Base-by-base conservation (phyloP, 2,797 vertebrate genomes). In the Melanotaenia nigrans region DNA sequence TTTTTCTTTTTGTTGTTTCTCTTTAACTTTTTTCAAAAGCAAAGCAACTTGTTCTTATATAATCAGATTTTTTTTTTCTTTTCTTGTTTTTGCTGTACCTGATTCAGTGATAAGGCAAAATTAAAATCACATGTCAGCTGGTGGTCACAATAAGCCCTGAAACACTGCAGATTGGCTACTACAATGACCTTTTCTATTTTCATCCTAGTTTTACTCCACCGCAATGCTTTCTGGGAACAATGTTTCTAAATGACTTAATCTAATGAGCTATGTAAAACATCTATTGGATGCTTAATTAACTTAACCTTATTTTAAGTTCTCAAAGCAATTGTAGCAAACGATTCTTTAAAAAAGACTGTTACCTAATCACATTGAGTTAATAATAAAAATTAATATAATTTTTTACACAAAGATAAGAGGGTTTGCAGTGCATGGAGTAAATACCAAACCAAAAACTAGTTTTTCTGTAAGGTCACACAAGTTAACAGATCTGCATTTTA, bases 181-280 rank as follows among this genome's bases (percentile, higher is more conserved):
- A 32, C 65, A 40, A 69, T 16, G 20, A 9, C 45, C 33, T 51
- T 60, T n/a, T 61, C 67, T 69, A 24, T 53, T 61, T 58, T 24
- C 28, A 24, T 30, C 25, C 53, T 55, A 16, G 53, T 55, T 28
- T 55, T 55, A 55, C 53, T 55, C 25, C 13, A 25, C 25, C 18
- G 28, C 25, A 42, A 22, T 24, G 14, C 11, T 20, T 61, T 59
- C 42, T 32, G 28, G 45, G 65, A 59, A 35, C 55, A 47, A 11
- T 22, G 18, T 70, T 54, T 36, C 67, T 54, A 70, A 69, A 69
- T 61, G 22, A 30, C 57, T 56, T 42, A 12, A 54, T 70, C 59
- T 61, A 61, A 64, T 35, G 12, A 57, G 14, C 40, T 14, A 14
- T 47, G n/a, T 28, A 13, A 56, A 56, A 54, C 32, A 55, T n/a